Evolutionary conservation across 2,888 invertebrate species (phyloP).

Genomic region (Charanyca ferruginea): DNA sequence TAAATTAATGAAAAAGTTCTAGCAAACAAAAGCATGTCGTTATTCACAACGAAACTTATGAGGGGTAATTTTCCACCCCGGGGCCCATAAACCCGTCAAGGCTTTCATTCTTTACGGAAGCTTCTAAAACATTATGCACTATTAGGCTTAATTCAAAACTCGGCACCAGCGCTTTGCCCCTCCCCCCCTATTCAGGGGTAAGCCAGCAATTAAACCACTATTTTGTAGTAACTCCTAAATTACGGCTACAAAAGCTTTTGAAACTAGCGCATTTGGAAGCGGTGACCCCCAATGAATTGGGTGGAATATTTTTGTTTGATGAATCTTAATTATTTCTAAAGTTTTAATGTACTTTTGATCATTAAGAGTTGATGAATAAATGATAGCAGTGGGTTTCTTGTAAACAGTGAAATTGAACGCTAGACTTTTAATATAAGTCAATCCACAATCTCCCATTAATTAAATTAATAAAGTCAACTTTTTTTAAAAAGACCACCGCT

Average conservation of each 20-base stretch:
- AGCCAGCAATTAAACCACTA: conserved; percentile 60
- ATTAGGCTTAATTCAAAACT: conserved; percentile 62
- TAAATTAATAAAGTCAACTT: no score
- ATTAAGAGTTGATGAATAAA: no score
- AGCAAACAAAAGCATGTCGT: conserved; percentile 21
- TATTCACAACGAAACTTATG: conserved; percentile 41
- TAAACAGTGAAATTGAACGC: no score
- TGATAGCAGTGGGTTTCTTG: no score
- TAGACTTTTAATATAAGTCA: no score
- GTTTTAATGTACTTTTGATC: neutral
- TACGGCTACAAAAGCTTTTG: conserved; percentile 54
- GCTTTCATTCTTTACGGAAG: conserved; percentile 40
- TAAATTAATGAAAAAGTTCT: conserved; percentile 22
- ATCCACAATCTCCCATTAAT: no score
- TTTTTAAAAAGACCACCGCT: no score
- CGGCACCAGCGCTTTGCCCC: conserved; percentile 18
- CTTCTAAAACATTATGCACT: conserved; percentile 55
- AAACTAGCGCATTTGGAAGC: conserved; percentile 28
- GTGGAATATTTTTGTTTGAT: conserved; percentile 42
- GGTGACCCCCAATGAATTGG: conserved; percentile 19
- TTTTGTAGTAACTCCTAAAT: conserved; percentile 64
- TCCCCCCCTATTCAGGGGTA: conserved; percentile 28
- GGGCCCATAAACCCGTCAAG: conserved; percentile 38
- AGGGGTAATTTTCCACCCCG: conserved; percentile 27
- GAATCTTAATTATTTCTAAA: neutral